Evolutionary conservation across 2,113 vertebrate genomes (phyloP), one percentile per base, ranked within the genome.

Genomic region (Lethenteron camtschaticum): DNA sequence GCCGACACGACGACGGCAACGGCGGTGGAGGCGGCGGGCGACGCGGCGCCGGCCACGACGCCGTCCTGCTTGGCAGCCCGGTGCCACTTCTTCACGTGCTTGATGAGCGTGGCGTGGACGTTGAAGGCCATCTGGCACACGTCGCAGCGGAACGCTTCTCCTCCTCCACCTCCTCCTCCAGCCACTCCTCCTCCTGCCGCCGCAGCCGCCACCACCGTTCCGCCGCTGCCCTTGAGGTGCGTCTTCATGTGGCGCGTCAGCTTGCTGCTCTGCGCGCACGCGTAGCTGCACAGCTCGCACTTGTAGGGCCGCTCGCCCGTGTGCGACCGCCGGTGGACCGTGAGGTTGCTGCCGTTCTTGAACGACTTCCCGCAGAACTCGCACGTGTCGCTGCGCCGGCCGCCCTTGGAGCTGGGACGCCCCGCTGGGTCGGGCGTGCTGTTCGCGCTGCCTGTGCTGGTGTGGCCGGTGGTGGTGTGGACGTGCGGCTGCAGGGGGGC

Each of bases 241-340:
- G 85, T 88, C 78, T 87, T 87, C 81, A 86, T 87, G 80, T 89
- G 87, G 41, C 87, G 85, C 1, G 86, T 89, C 14, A 89, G 78
- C 77, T 89, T 89, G 73, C 85, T 87, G 73, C 86, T 88, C 79
- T 88, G 86, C 1, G 87, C 85, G 1, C 87, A 89, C 73, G 87
- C 83, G 1, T 87, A 89, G 75, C 79, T 79, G 74, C 87, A 89
- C 55, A 87, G 80, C 72, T 83, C 81, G 2, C 86, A 89, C 72
- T 80, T 76, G 57, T 89, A 89, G 0, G 87, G 83, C 56, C 84
- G 75, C 68, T 86, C 86, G 0, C 87, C 86, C 0, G 87, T 89
- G 81, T 89, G 87, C 3, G 83, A 85, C 71, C 87, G 83, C 13
- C 86, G 80, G 73, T 89, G 87, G 68, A 89, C 86, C 0, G 85